Evolutionary conservation across 2,888 invertebrate genomes (phyloP).

Genomic region (Saturnia pavonia): DNA sequence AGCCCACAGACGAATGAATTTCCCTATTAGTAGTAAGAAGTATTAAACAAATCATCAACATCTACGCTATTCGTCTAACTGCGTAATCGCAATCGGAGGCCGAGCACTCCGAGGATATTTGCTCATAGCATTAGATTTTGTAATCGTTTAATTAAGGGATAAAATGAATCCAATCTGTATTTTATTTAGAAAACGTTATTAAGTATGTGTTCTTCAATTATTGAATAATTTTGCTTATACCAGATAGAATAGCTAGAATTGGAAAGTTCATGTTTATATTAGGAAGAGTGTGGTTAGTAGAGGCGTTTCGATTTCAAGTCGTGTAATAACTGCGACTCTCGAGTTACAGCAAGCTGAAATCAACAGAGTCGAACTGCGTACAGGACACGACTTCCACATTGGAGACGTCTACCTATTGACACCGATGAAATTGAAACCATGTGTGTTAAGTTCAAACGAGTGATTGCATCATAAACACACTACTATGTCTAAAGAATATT

Average conservation of each 20-base stretch:
- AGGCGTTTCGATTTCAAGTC: conserved; percentile 48
- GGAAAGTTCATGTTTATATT: conserved; percentile 26
- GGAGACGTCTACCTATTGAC: conserved; percentile 47
- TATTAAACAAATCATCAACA: conserved; percentile 58
- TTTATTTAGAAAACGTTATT: neutral
- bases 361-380: conserved; percentile 36
- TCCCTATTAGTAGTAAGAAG: conserved; percentile 57
- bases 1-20: conserved; percentile 57
- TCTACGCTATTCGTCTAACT: conserved; percentile 55
- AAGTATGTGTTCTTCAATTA: neutral
- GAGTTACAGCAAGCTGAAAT: conserved; percentile 48
- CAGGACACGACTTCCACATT: conserved; percentile 32
- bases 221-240: neutral
- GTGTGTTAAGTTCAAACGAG: conserved; percentile 36
- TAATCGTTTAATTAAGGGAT: neutral
- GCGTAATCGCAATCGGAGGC: conserved; percentile 32
- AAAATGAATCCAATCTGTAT: neutral
- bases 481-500: conserved; percentile 31
- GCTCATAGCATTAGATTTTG: conserved; percentile 2
- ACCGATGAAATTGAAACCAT: conserved; percentile 40
- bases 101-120: neutral
- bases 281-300: conserved; percentile 34
- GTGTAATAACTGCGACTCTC: conserved; percentile 45
- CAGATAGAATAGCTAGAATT: neutral
- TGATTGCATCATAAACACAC: conserved; percentile 33